Percentiles rank a stretch among this genome's conserved stretches.
Evolutionary conservation across 2,113 vertebrate genomes (phyloP).

Genomic region (Istiophorus platypterus): DNA sequence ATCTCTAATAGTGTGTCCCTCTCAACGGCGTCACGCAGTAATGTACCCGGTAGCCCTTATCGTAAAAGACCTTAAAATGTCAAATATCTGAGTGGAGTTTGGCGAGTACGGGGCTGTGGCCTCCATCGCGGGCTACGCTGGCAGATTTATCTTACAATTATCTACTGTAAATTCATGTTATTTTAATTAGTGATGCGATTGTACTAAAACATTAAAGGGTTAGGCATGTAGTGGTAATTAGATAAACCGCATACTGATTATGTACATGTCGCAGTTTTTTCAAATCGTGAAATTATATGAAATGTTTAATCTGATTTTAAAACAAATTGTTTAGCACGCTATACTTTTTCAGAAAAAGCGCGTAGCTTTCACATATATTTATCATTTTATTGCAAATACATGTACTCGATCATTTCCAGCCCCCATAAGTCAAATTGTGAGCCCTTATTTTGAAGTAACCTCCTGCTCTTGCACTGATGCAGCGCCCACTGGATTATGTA

Average conservation of each 20-base stretch:
- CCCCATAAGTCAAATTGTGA: neutral
- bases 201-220: too few relatives aligned
- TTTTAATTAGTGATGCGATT: neutral
- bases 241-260: too few relatives aligned
- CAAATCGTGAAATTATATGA: too few relatives aligned
- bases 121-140: neutral
- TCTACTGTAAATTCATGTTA: neutral
- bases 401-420: neutral
- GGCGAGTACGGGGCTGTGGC: neutral
- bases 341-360: too few relatives aligned
- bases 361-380: neutral
- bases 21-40: neutral
- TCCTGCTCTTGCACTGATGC: neutral
- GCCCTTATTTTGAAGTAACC: constrained; percentile 6
- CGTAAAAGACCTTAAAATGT: neutral
- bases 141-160: too few relatives aligned
- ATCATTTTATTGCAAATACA: neutral
- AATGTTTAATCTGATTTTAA: neutral
- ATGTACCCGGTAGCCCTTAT: too few relatives aligned
- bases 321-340: too few relatives aligned
- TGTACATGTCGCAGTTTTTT: neutral
- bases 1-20: neutral
- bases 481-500: constrained; percentile 16
- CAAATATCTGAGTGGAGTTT: neutral
- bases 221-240: too few relatives aligned